A percentile compares a stretch with the other conserved stretches of the same genome.
Conservation (phyloP, 2,888 invertebrate genomes). For the Caenorhabditis sp. region DNA sequence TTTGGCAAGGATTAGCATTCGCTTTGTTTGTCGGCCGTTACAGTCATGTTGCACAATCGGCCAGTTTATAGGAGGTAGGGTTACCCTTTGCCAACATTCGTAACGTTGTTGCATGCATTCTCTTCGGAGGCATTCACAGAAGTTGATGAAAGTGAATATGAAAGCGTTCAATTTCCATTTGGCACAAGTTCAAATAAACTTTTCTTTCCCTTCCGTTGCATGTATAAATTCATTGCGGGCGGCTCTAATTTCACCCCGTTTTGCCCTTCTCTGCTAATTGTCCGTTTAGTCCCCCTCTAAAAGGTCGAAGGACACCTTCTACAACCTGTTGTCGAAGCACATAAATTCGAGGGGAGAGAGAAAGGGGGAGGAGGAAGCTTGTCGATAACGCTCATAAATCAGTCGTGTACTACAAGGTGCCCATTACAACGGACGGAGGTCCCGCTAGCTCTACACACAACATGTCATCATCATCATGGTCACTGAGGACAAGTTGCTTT, state of each 20-base stretch:
- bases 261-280: conserved; percentile 20
- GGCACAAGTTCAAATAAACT: conserved; percentile 36
- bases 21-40: not conserved
- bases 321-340: conserved; percentile 33
- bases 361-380: conserved; percentile 7
- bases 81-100: conserved; percentile 4
- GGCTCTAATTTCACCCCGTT: conserved; percentile 41
- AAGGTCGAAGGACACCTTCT: not conserved
- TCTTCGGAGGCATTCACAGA: conserved; percentile 2
- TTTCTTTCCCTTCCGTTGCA: conserved; percentile 3
- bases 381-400: conserved; percentile 50
- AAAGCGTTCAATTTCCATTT: conserved; percentile 28
- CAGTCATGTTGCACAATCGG: not conserved
- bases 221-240: conserved; percentile 13
- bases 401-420: conserved; percentile 53
- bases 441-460: conserved; percentile 27
- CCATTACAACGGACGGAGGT: conserved; percentile 9
- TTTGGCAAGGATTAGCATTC: conserved; percentile 5
- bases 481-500: conserved; percentile 33
- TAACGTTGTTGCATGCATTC: too few species aligned
- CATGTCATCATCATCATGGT: conserved; percentile 50
- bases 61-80: conserved; percentile 11
- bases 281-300: not conserved
- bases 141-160: conserved; percentile 27
- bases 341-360: conserved; percentile 34